Conservation (phyloP, 2,113 vertebrate genomes). For the Syrmaticus mikado region DNA sequence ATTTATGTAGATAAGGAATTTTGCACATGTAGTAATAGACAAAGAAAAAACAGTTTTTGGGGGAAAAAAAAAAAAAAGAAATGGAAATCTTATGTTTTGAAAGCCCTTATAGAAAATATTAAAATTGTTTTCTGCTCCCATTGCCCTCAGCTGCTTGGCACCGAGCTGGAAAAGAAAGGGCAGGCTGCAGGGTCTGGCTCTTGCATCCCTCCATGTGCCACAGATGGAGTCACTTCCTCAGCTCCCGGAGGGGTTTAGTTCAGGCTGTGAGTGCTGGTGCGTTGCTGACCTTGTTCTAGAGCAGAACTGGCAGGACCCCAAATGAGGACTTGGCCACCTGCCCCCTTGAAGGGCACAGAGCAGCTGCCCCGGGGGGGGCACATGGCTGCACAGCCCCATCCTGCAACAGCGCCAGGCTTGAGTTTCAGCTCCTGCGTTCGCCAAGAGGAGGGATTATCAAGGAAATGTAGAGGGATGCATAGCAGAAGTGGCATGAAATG, state of each 20-base stretch:
- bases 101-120: not conserved
- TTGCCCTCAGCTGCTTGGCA: not conserved
- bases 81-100: not conserved
- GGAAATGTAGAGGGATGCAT: not conserved
- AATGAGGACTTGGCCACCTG: not conserved
- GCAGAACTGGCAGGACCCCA: not conserved
- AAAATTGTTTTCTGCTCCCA: not conserved
- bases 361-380: not conserved
- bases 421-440: not conserved
- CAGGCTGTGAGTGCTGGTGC: not conserved
- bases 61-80: fast-evolving
- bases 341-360: not conserved
- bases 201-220: not conserved
- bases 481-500: slow-evolving; percentile 11
- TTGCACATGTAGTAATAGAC: fast-evolving
- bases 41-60: not conserved
- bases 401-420: not conserved
- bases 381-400: not conserved
- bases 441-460: not conserved
- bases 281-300: not conserved
- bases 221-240: not conserved
- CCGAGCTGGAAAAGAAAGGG: not conserved
- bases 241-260: not conserved
- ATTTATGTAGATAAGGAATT: fast-evolving
- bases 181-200: not conserved